A percentile compares a stretch with the other conserved stretches of the same genome.
These are phyloP conservation scores for Dryobates pubescens DNA, from an alignment of 2,797 vertebrate species.

Conservation along the genomic window DNA sequence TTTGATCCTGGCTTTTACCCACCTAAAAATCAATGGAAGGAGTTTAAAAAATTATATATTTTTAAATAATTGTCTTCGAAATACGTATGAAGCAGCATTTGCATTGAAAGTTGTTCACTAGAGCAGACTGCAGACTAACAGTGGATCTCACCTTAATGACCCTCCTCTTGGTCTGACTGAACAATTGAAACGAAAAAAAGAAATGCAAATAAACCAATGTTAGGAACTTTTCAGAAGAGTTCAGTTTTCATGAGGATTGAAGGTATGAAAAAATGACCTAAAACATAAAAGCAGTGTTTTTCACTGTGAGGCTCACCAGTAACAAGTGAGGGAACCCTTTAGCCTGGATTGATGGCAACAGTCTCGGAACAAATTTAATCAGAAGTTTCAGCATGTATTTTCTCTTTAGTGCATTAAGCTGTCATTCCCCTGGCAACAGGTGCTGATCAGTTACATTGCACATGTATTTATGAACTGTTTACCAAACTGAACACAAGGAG, in stretches of 20 bases:
- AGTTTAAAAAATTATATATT: background rate
- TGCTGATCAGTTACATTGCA: background rate
- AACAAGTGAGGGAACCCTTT: background rate
- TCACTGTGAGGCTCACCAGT: slow-evolving; percentile 11
- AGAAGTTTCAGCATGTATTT: background rate
- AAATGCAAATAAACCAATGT: background rate
- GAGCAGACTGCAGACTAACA: background rate
- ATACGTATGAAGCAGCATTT: background rate
- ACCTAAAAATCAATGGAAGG: background rate
- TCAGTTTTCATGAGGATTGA: slow-evolving; percentile 60
- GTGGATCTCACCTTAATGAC: background rate
- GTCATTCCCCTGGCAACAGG: background rate
- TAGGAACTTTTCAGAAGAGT: background rate
- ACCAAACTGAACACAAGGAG: background rate
- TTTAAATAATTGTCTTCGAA: background rate
- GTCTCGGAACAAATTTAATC: slow-evolving; percentile 50
- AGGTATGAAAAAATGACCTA: slow-evolving; percentile 15
- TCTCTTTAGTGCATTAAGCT: background rate
- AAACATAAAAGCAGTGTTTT: background rate
- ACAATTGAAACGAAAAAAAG: background rate
- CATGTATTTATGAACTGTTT: slow-evolving; percentile 2
- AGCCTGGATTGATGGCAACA: slow-evolving; percentile 58
- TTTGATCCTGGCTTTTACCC: background rate
- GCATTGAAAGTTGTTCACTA: background rate
- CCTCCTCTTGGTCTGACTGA: background rate